Conservation (phyloP, 2,113 vertebrate genomes). For the Muntiacus muntjak region DNA sequence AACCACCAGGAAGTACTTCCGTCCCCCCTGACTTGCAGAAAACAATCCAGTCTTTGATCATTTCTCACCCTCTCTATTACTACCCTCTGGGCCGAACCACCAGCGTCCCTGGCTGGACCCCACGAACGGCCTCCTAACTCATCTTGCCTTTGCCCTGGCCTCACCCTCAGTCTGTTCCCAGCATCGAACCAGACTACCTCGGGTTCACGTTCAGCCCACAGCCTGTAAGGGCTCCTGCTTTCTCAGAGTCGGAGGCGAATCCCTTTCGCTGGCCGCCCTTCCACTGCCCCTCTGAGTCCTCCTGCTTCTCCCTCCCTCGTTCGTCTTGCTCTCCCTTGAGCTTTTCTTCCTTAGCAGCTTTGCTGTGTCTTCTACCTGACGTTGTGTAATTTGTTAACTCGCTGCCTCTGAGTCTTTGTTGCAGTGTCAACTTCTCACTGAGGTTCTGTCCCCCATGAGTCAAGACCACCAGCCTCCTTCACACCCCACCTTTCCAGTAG, state of each 20-base stretch:
- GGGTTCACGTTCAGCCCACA: background rate
- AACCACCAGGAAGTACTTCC: background rate
- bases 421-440: background rate
- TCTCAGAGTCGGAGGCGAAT: background rate
- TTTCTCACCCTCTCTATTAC: background rate
- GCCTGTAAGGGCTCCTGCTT: background rate
- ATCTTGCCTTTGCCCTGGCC: background rate
- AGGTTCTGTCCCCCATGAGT: background rate
- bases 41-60: background rate
- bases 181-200: fast-evolving
- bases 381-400: background rate
- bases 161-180: background rate
- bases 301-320: background rate
- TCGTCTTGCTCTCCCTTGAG: background rate
- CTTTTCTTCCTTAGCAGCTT: background rate
- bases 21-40: background rate
- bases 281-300: no score
- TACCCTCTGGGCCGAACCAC: background rate
- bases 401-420: background rate
- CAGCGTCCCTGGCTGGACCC: background rate
- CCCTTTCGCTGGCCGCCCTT: background rate
- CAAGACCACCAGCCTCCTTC: background rate
- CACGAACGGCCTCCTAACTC: background rate
- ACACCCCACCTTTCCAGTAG: background rate
- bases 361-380: no score